Conservation (phyloP, 1,140 invertebrate genomes). For the Pseudomyrmex pallidus region DNA sequence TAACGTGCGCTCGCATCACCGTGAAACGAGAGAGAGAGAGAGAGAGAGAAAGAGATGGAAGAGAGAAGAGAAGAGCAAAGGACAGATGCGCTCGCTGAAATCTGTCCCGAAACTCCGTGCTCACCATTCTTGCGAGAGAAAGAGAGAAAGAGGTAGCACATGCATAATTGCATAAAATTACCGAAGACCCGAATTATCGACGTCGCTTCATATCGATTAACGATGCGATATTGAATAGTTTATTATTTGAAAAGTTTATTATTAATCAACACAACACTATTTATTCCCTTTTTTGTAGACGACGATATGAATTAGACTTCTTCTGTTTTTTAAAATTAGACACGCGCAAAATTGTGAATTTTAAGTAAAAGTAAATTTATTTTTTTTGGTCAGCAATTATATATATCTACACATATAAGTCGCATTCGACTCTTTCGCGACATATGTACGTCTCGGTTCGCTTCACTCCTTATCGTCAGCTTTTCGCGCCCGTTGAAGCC, state of each 20-base stretch:
- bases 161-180: conserved; percentile 80
- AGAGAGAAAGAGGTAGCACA: conserved; percentile 53
- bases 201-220: conserved; percentile 38
- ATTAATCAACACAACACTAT: too few relatives aligned
- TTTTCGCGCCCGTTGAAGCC: conserved; percentile 37
- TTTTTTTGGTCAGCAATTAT: too few relatives aligned
- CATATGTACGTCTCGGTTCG: neutral
- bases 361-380: too few relatives aligned
- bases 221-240: conserved; percentile 4
- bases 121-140: neutral
- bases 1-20: conserved; percentile 74
- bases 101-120: neutral
- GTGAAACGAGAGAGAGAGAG: conserved; percentile 70
- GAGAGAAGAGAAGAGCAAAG: conserved; percentile 45
- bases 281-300: too few relatives aligned
- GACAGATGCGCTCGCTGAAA: conserved; percentile 22
- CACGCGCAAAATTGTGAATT: too few relatives aligned
- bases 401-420: neutral
- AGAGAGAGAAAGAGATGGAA: too few relatives aligned
- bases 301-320: too few relatives aligned
- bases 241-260: neutral
- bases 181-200: conserved; percentile 69
- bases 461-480: conserved; percentile 24
- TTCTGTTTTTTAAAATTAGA: too few relatives aligned
- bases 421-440: neutral